Evolutionary conservation across 2,888 invertebrate species (phyloP), one percentile per base, ranked within the genome.

Genomic region (Andrena bucephala): DNA sequence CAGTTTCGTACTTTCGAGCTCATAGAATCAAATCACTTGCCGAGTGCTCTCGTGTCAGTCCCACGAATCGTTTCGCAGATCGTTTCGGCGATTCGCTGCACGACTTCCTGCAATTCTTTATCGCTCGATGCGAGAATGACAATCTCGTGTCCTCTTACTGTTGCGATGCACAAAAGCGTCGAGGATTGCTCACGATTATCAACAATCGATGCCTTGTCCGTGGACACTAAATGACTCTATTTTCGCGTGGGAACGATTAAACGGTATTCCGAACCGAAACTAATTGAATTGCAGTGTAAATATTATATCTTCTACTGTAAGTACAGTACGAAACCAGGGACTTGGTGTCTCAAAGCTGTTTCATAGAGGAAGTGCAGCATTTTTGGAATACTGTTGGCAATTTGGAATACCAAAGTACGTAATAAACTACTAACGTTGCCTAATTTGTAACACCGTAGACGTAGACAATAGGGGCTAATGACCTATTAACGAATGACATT

Each of bases 1-100:
- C 16, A 60, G 59, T 60, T 67, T 42, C 74, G 36, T 52, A 75
- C 27, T 74, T 75, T 48, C 24, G 74, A 50, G 27, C 6, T 13
- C 36, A 0, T 7, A 13, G 24, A n/a, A 60, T 48, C 16, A 42
- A 42, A 16, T 42, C 16, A 42, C 16, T 42, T 42, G 42, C 42
- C 42, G 42, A 42, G 54, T 66, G 31, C 13, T 54, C 24, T 42
- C 20, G 31, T 31, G 20, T n/a, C 29, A 5, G 52, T 52, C 6
- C 16, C 16, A 27, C 5, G 48, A 27, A 13, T 57, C 6, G 4
- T 27, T 13, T 29, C 8, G 16, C 16, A 20, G 16, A 50, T 4
- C 13, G 66, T 65, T 72, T 65, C 16, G 52, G 52, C 31, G 24
- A 42, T 36, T 48, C 7, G 13, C 16, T 13, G 8, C 4, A 6